phyloP scores from a whole-genome alignment of 2,888 invertebrate genomes.

The Eueremaeus valkanovi region DNA sequence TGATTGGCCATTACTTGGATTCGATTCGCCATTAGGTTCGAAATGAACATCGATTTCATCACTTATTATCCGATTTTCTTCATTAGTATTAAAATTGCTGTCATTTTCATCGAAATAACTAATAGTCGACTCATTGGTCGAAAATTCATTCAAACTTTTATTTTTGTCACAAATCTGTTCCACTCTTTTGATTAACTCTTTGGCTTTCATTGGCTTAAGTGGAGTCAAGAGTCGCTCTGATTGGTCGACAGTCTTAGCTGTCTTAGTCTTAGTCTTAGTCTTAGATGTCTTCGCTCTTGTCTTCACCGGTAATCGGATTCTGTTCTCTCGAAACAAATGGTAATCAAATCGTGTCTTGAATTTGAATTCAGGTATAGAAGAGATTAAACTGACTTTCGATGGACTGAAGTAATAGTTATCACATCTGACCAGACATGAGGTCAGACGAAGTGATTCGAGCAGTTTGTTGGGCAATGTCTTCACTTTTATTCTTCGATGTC shows the following conservation, averaged over 20 bases:
- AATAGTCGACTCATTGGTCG: background rate
- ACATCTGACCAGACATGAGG: conserved; percentile 17
- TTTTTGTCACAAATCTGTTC: background rate
- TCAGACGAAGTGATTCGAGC: background rate
- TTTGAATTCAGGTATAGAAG: conserved; percentile 26
- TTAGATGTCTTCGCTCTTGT: background rate
- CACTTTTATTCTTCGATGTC: conserved; percentile 21
- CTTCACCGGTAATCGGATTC: too few species aligned
- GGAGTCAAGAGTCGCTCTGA: background rate
- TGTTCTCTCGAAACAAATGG: background rate
- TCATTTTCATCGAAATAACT: background rate
- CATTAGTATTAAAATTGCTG: background rate
- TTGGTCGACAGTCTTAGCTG: background rate
- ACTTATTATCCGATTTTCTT: background rate
- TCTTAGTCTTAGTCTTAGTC: background rate
- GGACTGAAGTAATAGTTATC: conserved; percentile 37
- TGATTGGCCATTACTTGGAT: background rate
- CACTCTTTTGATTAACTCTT: background rate
- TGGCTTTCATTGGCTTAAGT: background rate
- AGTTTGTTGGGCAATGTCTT: background rate
- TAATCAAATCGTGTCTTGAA: conserved; percentile 20
- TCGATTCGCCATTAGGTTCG: background rate
- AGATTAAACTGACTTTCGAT: conserved; percentile 8
- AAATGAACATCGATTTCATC: background rate
- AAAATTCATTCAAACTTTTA: too few species aligned